phyloP scores from a whole-genome alignment of 2,113 vertebrate genomes.

The Myotis davidii region DNA sequence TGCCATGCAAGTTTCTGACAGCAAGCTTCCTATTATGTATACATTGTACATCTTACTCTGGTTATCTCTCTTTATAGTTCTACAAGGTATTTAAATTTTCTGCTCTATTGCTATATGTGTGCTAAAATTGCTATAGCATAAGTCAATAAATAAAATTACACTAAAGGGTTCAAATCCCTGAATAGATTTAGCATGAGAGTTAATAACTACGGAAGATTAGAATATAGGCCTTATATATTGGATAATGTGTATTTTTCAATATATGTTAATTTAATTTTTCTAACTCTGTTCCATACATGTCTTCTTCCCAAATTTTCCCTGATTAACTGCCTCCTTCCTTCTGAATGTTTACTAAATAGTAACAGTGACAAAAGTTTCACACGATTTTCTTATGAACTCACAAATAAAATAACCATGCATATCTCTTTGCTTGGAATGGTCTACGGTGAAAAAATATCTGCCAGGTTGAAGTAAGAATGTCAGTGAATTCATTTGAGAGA shows the following conservation, averaged over 20 bases:
- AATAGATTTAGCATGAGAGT: not conserved
- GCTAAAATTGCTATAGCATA: not conserved
- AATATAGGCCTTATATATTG: not conserved
- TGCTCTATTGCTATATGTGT: not conserved
- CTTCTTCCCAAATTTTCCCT: not conserved
- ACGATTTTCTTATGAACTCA: not conserved
- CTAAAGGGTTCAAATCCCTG: not conserved
- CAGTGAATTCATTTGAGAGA: constrained; percentile 34
- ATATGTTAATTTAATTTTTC: not conserved
- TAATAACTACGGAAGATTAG: not conserved
- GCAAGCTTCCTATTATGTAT: not conserved
- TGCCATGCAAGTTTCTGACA: not conserved
- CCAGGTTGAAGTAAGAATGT: not conserved
- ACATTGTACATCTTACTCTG: not conserved
- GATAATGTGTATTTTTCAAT: not conserved
- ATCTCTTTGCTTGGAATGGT: not conserved
- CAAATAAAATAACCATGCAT: not conserved
- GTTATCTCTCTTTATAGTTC: not conserved
- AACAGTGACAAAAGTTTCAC: not conserved
- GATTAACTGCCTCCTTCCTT: not conserved
- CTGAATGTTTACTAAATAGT: not conserved
- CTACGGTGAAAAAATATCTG: not conserved
- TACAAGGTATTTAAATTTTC: not conserved
- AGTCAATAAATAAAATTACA: constrained; percentile 3
- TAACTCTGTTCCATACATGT: not conserved